These are phyloP conservation scores for Phalacrocorax aristotelis DNA, from an alignment of 2,113 vertebrate species.

Conservation along the genomic window DNA sequence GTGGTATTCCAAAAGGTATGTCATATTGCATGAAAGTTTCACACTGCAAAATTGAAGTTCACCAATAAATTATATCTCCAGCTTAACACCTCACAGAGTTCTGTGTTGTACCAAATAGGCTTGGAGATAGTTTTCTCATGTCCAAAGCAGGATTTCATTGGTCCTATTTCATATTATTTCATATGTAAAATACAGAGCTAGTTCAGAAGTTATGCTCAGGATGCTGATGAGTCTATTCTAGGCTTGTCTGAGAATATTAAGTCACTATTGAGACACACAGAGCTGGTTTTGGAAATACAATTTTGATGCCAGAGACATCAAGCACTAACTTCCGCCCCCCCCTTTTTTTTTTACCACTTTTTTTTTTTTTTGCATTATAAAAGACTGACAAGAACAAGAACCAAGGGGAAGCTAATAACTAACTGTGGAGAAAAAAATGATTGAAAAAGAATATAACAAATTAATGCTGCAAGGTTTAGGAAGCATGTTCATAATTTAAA, in stretches of 20 bases:
- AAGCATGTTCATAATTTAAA: neutral
- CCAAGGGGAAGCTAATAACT: neutral
- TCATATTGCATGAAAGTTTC: neutral
- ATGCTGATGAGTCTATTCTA: neutral
- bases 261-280: neutral
- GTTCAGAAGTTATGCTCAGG: neutral
- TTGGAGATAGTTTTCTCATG: neutral
- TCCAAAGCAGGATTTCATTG: neutral
- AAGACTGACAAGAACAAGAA: neutral
- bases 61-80: neutral
- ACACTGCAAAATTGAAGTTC: neutral
- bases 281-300: neutral
- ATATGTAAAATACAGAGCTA: neutral
- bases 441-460: neutral
- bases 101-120: neutral
- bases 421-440: neutral
- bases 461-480: neutral
- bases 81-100: neutral
- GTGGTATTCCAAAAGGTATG: neutral
- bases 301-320: neutral
- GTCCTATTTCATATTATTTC: neutral
- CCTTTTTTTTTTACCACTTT: neutral
- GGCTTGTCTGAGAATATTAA: neutral
- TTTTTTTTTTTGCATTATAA: neutral
- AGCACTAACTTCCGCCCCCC: neutral